Evolutionary conservation across 2,888 invertebrate genomes (phyloP).

Genomic region (Rhogogaster chlorosoma): DNA sequence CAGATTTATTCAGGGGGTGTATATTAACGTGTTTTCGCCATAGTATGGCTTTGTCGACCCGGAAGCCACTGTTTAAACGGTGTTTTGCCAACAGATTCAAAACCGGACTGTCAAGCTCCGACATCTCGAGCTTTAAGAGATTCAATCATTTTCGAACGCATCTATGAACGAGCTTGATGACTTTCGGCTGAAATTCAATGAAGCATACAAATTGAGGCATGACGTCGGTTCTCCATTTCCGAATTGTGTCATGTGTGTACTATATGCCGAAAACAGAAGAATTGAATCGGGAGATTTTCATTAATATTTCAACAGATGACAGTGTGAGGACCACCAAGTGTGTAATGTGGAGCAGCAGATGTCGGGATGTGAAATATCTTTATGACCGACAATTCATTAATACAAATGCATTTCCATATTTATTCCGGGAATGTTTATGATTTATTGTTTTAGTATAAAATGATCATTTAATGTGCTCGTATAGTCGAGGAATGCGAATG

Average conservation of each 20-base stretch:
- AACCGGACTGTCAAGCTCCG: not conserved
- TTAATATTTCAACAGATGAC: not conserved
- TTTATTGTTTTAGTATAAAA: constrained; percentile 9
- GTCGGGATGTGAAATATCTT: constrained; percentile 20
- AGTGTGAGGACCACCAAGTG: not conserved
- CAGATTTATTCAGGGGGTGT: constrained; percentile 32
- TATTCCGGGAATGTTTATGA: not conserved
- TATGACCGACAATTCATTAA: constrained; percentile 14
- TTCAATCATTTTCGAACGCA: not conserved
- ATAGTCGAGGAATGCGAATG: constrained; percentile 19
- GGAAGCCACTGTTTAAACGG: not conserved
- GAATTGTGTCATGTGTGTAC: too few species aligned
- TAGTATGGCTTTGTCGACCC: not conserved
- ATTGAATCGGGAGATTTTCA: not conserved
- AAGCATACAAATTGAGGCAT: too few species aligned
- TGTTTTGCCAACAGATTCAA: not conserved
- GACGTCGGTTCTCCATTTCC: not conserved
- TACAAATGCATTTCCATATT: constrained; percentile 40
- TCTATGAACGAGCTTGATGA: not conserved
- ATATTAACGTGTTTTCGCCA: constrained; percentile 31
- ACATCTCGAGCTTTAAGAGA: not conserved
- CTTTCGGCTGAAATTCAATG: not conserved
- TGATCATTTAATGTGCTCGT: constrained; percentile 4
- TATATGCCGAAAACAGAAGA: not conserved
- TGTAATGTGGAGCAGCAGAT: not conserved